Evolutionary conservation across 2,888 invertebrate species (phyloP), one percentile per base, ranked within the genome.

Genomic region (Scaeva pyrastri): DNA sequence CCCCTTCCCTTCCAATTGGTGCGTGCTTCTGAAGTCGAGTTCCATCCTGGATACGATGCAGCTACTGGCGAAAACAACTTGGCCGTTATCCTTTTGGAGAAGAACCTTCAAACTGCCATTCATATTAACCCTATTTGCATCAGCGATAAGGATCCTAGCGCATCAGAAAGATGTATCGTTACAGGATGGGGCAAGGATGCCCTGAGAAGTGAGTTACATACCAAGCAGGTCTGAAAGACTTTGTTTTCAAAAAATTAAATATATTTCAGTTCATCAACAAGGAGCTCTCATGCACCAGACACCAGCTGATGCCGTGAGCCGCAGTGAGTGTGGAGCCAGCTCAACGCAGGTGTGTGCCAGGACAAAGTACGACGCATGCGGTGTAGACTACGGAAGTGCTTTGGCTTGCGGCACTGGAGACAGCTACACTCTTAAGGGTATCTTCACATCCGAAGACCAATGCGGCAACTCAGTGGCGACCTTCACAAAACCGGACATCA

Each of bases 101-200:
- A 95, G 88, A 94, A 95, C 89, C 89, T 95, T 31, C 92, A 95
- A 64, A 93, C 95, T 58, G 95, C 96, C 58, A 94, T 94, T 86
- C 96, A 97, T 89, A 94, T 97, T 68, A 95, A 95, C 89, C 95
- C 95, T 0, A 95, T 97, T 52, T 97, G 97, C 90, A 92, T 97
- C 56, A 95, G 95, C 84, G 94, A 94, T 0, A 94, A 94, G 78
- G 94, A 95, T 79, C 94, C 94, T 39, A 90, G 89, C 26, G 89
- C 91, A 88, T 91, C 91, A 1, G 94, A 94, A 43, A 94, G 94
- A 68, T 97, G 97, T 88, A 94, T 96, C 7, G 95, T 96, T 0
- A 96, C 97, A 70, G 97, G 97, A 64, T 97, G 97, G 97, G 97
- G 97, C 88, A 96, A 97, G 91, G 94, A 94, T 88, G 95, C 96